These are phyloP conservation scores for Trematomus bernacchii DNA, from an alignment of 2,797 vertebrate genomes.

Conservation along the genomic window DNA sequence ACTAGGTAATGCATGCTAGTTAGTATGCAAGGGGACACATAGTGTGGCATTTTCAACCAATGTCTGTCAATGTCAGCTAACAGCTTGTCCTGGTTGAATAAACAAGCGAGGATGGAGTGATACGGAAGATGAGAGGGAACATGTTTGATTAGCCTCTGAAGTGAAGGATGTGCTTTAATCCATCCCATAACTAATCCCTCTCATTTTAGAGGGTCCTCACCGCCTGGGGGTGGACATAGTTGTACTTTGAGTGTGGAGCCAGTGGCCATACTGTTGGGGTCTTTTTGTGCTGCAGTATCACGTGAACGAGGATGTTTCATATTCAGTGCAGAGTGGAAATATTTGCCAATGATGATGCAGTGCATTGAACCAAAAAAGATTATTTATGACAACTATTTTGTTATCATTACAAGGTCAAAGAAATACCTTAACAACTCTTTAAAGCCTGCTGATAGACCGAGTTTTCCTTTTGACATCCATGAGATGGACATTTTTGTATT, in stretches of 20 bases:
- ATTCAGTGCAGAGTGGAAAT: not conserved
- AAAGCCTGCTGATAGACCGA: not conserved
- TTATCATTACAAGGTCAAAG: not conserved
- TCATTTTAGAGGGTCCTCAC: constrained; percentile 69
- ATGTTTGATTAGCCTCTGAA: constrained; percentile 81
- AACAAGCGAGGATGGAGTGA: constrained; percentile 47
- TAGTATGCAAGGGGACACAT: constrained; percentile 51
- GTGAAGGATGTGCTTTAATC: constrained; percentile 72
- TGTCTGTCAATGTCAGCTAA: constrained; percentile 58
- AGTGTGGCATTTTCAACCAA: constrained; percentile 45
- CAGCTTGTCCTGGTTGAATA: constrained; percentile 65
- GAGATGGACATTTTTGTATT: not conserved
- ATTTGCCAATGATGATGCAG: not conserved
- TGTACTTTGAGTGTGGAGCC: constrained; percentile 41
- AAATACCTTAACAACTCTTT: not conserved
- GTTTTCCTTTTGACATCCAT: not conserved
- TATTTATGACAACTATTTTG: not conserved
- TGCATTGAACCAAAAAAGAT: not conserved
- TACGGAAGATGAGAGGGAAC: constrained; percentile 62
- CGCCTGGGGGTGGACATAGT: constrained; percentile 51
- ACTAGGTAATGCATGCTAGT: constrained; percentile 17
- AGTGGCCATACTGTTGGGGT: constrained; percentile 26
- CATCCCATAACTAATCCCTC: constrained; percentile 72
- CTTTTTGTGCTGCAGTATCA: not conserved
- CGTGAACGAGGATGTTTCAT: not conserved